Conservation (phyloP, 2,888 invertebrate genomes). For the Noctua janthe region DNA sequence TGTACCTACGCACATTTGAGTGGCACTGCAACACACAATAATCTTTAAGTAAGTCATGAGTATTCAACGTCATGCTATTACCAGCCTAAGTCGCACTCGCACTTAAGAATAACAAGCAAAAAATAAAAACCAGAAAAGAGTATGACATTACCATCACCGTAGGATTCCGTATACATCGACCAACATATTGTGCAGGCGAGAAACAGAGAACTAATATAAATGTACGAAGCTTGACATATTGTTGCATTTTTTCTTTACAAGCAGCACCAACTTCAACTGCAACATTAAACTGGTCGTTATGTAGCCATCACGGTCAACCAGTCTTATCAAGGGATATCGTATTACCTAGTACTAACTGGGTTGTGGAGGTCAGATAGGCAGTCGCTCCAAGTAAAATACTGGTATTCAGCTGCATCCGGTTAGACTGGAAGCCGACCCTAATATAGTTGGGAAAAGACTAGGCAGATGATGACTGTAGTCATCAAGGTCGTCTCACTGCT, state of each 20-base stretch:
- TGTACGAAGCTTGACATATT: not conserved
- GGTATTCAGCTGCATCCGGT: too few relatives aligned
- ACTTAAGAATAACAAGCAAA: slow-evolving; percentile 30
- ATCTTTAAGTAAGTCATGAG: slow-evolving; percentile 65
- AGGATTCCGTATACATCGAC: slow-evolving; percentile 24
- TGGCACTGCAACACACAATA: slow-evolving; percentile 49
- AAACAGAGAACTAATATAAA: not conserved
- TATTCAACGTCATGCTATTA: slow-evolving; percentile 73
- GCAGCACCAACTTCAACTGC: not conserved
- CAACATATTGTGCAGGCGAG: not conserved
- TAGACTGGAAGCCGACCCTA: too few relatives aligned
- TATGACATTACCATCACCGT: slow-evolving; percentile 1
- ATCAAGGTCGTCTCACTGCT: not conserved
- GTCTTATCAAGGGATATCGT: too few relatives aligned
- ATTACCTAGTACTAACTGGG: too few relatives aligned
- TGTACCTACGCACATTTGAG: slow-evolving; percentile 23
- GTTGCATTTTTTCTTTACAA: not conserved
- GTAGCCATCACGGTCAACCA: not conserved
- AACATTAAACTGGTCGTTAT: not conserved
- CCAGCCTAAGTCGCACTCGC: slow-evolving; percentile 64
- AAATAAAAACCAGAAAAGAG: slow-evolving; percentile 13
- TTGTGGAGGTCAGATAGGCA: too few relatives aligned
- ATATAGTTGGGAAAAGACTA: too few relatives aligned
- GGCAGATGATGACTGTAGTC: not conserved
- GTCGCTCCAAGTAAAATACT: too few relatives aligned